Percentiles rank a stretch among this genome's conserved stretches.
Conservation (phyloP, 2,888 invertebrate genomes). For the Noctua comes region DNA sequence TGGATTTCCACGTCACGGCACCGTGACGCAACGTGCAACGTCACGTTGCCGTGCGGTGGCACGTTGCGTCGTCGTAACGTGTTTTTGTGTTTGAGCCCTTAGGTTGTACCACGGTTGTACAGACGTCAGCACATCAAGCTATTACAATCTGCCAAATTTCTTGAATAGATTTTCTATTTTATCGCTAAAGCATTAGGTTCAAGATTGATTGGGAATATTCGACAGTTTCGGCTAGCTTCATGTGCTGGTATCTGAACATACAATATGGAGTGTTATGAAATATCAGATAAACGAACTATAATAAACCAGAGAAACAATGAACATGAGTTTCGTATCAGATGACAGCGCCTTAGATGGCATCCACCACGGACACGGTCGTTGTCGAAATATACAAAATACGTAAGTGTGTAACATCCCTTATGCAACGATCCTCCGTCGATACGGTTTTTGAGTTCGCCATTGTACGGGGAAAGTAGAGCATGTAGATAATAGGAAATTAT, state of each 20-base stretch:
- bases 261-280: slow-evolving; percentile 52
- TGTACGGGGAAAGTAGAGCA: slow-evolving; percentile 77
- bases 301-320: slow-evolving; percentile 54
- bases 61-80: no score
- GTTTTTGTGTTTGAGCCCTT: no score
- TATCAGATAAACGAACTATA: slow-evolving; percentile 53
- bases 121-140: no score
- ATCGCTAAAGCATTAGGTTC: no score
- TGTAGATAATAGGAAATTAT: slow-evolving; percentile 69
- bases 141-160: no score
- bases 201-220: no score
- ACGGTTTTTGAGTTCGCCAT: slow-evolving; percentile 71
- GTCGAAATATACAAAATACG: slow-evolving; percentile 32
- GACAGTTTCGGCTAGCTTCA: no score
- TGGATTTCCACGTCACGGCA: no score
- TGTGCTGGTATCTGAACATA: not conserved
- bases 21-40: no score
- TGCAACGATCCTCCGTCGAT: slow-evolving; percentile 63
- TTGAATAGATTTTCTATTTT: no score
- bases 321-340: slow-evolving; percentile 63
- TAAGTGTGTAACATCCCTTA: slow-evolving; percentile 61
- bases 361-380: slow-evolving; percentile 21
- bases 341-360: slow-evolving; percentile 57
- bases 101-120: no score
- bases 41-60: no score